These are phyloP conservation scores for Acestrorhynchus altus DNA, from an alignment of 2,797 vertebrate species.

Conservation along the genomic window DNA sequence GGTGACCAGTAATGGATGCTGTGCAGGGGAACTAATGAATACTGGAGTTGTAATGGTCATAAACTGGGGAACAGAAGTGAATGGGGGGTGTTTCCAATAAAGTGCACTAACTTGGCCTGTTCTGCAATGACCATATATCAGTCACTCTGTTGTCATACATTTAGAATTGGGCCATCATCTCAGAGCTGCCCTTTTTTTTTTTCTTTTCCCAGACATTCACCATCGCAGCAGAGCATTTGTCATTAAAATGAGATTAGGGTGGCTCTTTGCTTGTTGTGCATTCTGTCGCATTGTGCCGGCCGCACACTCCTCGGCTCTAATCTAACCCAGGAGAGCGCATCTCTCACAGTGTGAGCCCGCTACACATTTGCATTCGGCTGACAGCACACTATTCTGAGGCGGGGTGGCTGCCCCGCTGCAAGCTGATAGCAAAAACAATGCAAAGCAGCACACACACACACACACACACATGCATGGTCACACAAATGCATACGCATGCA, in stretches of 20 bases:
- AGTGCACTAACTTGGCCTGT: not conserved
- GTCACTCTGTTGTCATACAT: too few species aligned
- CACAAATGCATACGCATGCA: not conserved
- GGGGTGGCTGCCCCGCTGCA: slow-evolving; percentile 20
- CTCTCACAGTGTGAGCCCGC: slow-evolving; percentile 28
- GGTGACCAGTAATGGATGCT: too few species aligned
- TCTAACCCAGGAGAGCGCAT: slow-evolving; percentile 39
- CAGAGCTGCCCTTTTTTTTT: not conserved
- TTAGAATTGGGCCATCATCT: too few species aligned
- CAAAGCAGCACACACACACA: slow-evolving; percentile 29
- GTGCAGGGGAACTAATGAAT: not conserved
- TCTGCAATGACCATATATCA: not conserved
- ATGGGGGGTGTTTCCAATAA: not conserved
- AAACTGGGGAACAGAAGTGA: not conserved
- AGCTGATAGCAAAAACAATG: slow-evolving; percentile 60
- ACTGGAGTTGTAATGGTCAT: not conserved
- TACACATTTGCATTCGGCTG: slow-evolving; percentile 73
- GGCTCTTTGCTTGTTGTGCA: slow-evolving; percentile 44
- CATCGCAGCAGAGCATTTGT: slow-evolving; percentile 39
- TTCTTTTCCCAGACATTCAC: not conserved
- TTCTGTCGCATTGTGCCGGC: slow-evolving; percentile 25
- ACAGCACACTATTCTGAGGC: slow-evolving; percentile 65
- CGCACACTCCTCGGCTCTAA: slow-evolving; percentile 14
- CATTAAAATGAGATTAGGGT: slow-evolving; percentile 52
- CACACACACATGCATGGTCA: slow-evolving; percentile 56